Conservation (phyloP, 2,888 invertebrate species). For the Caenorhabditis macrosperma region DNA sequence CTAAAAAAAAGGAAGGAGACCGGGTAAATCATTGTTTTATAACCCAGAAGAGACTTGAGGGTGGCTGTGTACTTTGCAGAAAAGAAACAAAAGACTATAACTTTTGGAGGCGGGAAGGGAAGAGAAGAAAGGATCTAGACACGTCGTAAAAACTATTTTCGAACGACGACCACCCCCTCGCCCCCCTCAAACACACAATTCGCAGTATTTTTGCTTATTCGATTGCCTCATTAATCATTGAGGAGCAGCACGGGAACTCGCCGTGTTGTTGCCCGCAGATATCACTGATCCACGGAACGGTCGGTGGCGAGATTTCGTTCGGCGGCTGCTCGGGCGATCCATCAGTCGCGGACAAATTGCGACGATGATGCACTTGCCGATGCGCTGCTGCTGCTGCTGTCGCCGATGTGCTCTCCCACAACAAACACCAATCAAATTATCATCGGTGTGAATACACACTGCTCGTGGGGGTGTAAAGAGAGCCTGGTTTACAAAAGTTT, state of each 20-base stretch:
- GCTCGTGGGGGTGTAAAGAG: slow-evolving; percentile 22
- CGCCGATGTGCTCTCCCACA: background rate
- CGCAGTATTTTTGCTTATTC: slow-evolving; percentile 25
- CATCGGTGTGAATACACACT: slow-evolving; percentile 44
- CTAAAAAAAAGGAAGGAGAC: slow-evolving; percentile 24
- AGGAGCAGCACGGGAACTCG: slow-evolving; percentile 1
- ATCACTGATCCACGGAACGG: background rate
- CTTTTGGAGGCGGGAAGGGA: slow-evolving; percentile 10
- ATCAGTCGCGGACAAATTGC: slow-evolving; percentile 50
- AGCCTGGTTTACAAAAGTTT: slow-evolving; percentile 20
- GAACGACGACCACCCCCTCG: background rate
- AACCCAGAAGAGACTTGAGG: slow-evolving; percentile 26
- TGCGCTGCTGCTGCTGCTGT: background rate
- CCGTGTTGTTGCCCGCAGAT: background rate
- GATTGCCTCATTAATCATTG: slow-evolving; percentile 4
- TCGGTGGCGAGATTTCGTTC: background rate
- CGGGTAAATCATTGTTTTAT: slow-evolving; percentile 56
- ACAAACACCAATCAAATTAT: slow-evolving; percentile 54
- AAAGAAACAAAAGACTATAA: slow-evolving; percentile 52
- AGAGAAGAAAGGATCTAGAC: slow-evolving; percentile 5
- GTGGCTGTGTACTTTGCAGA: slow-evolving; percentile 49
- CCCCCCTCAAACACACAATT: slow-evolving; percentile 7
- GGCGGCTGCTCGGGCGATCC: slow-evolving; percentile 32
- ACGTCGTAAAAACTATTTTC: slow-evolving; percentile 19
- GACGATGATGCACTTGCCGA: slow-evolving; percentile 55